A percentile compares a stretch with the other conserved stretches of the same genome.
Evolutionary conservation across 2,113 vertebrate species (phyloP).

Genomic region (Diadophis punctatus): DNA sequence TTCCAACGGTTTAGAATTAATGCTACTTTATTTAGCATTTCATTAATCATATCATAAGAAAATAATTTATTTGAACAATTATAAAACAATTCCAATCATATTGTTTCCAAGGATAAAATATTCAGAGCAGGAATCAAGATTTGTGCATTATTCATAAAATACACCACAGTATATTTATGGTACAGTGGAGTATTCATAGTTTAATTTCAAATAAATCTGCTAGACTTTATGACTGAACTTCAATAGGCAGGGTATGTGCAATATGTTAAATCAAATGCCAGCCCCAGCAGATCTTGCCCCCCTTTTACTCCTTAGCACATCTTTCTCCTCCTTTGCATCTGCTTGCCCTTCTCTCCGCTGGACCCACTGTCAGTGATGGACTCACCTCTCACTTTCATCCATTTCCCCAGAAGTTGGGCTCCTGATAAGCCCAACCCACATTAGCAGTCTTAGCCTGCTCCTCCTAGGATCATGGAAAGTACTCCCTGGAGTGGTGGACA

Average conservation of each 20-base stretch:
- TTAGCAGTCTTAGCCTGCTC: not conserved
- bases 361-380: not conserved
- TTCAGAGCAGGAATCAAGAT: not conserved
- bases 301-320: not conserved
- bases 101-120: not conserved
- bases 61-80: conserved; percentile 39
- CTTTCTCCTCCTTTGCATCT: not conserved
- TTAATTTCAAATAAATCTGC: not conserved
- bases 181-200: not conserved
- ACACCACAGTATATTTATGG: not conserved
- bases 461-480: not conserved
- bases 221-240: not conserved
- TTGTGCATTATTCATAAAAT: not conserved
- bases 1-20: not conserved
- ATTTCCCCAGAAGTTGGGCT: not conserved
- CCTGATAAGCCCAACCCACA: not conserved
- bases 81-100: not conserved
- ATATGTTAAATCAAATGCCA: not conserved
- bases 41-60: conserved; percentile 37
- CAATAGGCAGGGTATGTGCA: not conserved
- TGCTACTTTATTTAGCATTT: conserved; percentile 9
- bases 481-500: not conserved
- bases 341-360: not conserved
- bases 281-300: not conserved
- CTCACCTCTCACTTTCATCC: not conserved